Conservation (phyloP, 2,888 invertebrate genomes). For the Nysson spinosus region DNA sequence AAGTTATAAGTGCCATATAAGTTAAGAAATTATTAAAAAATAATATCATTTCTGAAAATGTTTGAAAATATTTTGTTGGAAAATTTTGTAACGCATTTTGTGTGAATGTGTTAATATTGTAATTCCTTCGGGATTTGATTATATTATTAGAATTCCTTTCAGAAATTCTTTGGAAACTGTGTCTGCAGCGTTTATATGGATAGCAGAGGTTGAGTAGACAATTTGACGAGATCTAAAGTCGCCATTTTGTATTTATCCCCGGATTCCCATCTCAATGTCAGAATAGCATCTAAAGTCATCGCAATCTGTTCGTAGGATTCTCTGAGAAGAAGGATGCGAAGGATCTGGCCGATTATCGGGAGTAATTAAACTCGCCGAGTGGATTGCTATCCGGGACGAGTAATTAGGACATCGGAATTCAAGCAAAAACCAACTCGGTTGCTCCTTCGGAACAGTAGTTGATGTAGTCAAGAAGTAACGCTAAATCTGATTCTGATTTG, state of each 20-base stretch:
- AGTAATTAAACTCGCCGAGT: slow-evolving; percentile 40
- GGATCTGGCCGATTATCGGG: slow-evolving; percentile 44
- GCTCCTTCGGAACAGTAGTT: slow-evolving; percentile 15
- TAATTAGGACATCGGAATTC: slow-evolving; percentile 39
- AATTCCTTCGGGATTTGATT: no score
- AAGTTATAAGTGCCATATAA: no score
- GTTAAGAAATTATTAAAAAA: no score
- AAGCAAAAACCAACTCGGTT: slow-evolving; percentile 31
- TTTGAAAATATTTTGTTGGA: neutral
- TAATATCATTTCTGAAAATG: no score
- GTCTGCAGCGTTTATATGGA: no score
- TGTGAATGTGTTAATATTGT: neutral
- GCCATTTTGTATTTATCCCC: slow-evolving; percentile 41
- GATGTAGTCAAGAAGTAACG: neutral
- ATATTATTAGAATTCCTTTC: no score
- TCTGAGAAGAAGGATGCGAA: slow-evolving; percentile 37
- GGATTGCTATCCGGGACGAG: slow-evolving; percentile 36
- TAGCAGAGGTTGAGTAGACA: no score
- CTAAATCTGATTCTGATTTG: neutral
- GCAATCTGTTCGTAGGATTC: slow-evolving; percentile 32
- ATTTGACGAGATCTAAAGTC: no score
- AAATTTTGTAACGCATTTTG: neutral
- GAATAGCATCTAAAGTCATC: slow-evolving; percentile 16
- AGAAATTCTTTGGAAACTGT: neutral
- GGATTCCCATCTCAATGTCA: slow-evolving; percentile 37